A percentile compares a stretch with the other conserved stretches of the same genome.
Conservation (phyloP, 1,140 invertebrate species). For the Dolichoris vasculosae region DNA sequence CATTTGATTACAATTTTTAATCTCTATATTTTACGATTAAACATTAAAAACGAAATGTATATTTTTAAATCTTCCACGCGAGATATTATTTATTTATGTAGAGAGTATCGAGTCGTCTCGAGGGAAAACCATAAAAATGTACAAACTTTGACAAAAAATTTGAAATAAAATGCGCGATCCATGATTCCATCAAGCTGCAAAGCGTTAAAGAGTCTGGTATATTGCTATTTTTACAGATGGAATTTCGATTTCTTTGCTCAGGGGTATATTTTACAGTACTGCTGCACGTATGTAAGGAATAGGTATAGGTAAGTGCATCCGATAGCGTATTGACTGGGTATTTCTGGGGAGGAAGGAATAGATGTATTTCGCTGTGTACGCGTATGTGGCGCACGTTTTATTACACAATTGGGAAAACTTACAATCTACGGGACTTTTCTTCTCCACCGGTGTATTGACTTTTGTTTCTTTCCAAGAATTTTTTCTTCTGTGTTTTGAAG, state of each 20-base stretch:
- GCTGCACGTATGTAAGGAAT: neutral
- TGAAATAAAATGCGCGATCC: neutral
- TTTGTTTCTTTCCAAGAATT: conserved; percentile 5
- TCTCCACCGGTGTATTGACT: conserved; percentile 25
- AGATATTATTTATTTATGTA: neutral
- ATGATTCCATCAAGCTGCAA: neutral
- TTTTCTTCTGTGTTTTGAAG: neutral
- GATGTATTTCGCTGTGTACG: conserved; percentile 1
- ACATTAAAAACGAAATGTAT: neutral
- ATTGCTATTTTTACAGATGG: conserved; percentile 25
- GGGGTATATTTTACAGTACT: neutral
- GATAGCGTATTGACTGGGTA: neutral
- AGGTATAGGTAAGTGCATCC: neutral
- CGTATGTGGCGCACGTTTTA: conserved; percentile 44
- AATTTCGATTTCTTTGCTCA: conserved; percentile 11
- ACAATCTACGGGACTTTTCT: conserved; percentile 28
- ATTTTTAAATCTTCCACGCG: neutral
- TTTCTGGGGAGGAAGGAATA: neutral
- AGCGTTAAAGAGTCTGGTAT: conserved; percentile 14
- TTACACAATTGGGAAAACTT: conserved; percentile 45
- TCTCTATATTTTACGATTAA: neutral
- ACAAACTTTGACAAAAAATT: neutral
- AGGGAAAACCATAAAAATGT: neutral
- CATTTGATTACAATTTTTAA: neutral
- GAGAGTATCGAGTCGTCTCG: neutral